Base-by-base conservation (phyloP, 2,797 vertebrate species). In the Siniperca scherzeri region DNA sequence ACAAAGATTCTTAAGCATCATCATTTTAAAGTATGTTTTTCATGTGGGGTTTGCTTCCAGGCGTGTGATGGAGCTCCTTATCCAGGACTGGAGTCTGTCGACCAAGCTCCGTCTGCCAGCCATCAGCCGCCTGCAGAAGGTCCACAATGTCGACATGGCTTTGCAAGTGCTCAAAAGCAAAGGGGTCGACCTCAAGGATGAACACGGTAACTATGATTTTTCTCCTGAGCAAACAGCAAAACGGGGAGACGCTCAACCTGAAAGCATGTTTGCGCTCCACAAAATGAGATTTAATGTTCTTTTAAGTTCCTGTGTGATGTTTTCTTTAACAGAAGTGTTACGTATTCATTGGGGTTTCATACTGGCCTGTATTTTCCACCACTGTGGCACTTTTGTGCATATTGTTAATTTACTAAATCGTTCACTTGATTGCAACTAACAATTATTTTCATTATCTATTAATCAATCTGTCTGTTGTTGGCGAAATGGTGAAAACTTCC, bases 51-150 rank as follows among this genome's bases (percentile, higher is more conserved):
- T 88, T 33, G 7, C 74, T 82, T 70, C 52, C 91, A 99, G 98
- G 77, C 96, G 98, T 55, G 92, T 97, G 61, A 93, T 98, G 96
- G 98, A 99, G 88, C 97, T 99, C 76, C 96, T 99, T 22, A 95
- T 95, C 7, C 96, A 96, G 92, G 96, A 98, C 91, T 99, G 98
- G 98, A 96, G 78, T 82, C 90, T 99, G 76, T 99, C 98, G 0
- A 92, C 94, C 59, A 97, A 97, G 64, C 96, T 99, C 59, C 95
- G 98, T 50, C 93, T 99, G 74, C 98, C 98, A 2, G 96, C 97
- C 72, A 97, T 99, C 91, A 99, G 98, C 83, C 97, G 98, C 61
- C 96, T 99, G 25, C 98, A 99, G 92, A 99, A 99, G 92, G 94
- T 99, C 77, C 97, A 99, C 92, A 99, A 99, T 46, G 96, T 99